Conservation (phyloP, 2,797 vertebrate genomes). For the Danio jaintianensis region DNA sequence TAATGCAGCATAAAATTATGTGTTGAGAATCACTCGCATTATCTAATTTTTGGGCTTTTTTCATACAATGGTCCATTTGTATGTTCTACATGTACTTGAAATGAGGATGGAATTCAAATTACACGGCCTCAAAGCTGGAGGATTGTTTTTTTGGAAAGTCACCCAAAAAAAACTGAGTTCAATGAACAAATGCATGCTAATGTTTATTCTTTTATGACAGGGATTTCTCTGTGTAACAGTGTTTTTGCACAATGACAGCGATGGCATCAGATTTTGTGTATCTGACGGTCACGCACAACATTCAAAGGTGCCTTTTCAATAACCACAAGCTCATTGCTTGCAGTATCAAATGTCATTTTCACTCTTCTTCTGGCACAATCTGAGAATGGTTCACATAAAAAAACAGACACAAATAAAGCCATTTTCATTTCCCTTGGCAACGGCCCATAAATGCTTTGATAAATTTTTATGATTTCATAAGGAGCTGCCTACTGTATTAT, state of each 20-base stretch:
- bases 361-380: not conserved
- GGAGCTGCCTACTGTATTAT: slow-evolving; percentile 17
- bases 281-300: not conserved
- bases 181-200: slow-evolving; percentile 3
- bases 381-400: slow-evolving; percentile 22
- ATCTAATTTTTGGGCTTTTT: slow-evolving; percentile 65
- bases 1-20: slow-evolving; percentile 67
- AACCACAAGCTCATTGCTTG: not conserved
- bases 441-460: slow-evolving; percentile 40
- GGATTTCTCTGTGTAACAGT: not conserved
- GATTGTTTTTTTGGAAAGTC: slow-evolving; percentile 9
- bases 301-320: slow-evolving; percentile 13
- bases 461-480: slow-evolving; percentile 14
- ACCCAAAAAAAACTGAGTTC: slow-evolving; percentile 12
- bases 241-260: slow-evolving; percentile 12
- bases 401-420: slow-evolving; percentile 35
- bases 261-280: not conserved
- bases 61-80: slow-evolving; percentile 61
- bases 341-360: slow-evolving; percentile 34
- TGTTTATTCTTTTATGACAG: not conserved
- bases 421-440: slow-evolving; percentile 29
- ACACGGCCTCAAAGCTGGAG: slow-evolving; percentile 13
- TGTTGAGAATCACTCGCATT: slow-evolving; percentile 44
- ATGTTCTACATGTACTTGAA: slow-evolving; percentile 64
- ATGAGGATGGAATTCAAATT: slow-evolving; percentile 21